Evolutionary conservation across 2,888 invertebrate genomes (phyloP).

Genomic region (Muschampia plurimacula): DNA sequence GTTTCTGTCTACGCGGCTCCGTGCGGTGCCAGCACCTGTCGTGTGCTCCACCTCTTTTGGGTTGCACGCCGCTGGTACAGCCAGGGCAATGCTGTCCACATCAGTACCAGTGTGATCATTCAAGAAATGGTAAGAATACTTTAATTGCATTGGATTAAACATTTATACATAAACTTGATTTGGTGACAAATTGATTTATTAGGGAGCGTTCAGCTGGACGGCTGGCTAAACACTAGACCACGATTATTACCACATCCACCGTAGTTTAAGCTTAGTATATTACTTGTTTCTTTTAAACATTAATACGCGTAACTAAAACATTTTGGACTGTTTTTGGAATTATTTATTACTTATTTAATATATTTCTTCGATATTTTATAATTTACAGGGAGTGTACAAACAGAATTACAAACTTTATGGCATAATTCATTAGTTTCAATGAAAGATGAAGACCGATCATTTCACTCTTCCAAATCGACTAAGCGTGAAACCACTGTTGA

Average conservation of each 20-base stretch:
- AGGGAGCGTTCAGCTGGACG: too few species aligned
- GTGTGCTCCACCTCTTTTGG: constrained; percentile 90
- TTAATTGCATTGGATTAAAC: not conserved
- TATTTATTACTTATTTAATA: too few species aligned
- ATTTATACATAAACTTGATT: too few species aligned
- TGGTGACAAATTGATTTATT: too few species aligned
- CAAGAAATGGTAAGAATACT: constrained; percentile 39
- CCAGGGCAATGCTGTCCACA: constrained; percentile 94
- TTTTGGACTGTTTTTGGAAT: too few species aligned
- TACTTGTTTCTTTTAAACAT: too few species aligned
- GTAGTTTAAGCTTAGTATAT: too few species aligned
- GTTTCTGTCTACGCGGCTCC: constrained; percentile 91
- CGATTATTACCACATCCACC: too few species aligned
- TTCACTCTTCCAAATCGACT: constrained; percentile 57
- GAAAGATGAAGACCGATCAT: constrained; percentile 62
- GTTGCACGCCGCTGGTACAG: constrained; percentile 91
- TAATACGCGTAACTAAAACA: too few species aligned
- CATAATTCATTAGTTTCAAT: constrained; percentile 55
- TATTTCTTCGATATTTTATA: too few species aligned
- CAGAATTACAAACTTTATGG: constrained; percentile 35
- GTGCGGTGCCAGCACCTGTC: constrained; percentile 91
- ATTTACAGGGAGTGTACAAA: constrained; percentile 38
- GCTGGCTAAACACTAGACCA: too few species aligned
- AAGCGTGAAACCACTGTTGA: constrained; percentile 62
- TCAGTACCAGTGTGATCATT: constrained; percentile 90